phyloP scores from a whole-genome alignment of 2,113 vertebrate species.

The Electrona antarctica region DNA sequence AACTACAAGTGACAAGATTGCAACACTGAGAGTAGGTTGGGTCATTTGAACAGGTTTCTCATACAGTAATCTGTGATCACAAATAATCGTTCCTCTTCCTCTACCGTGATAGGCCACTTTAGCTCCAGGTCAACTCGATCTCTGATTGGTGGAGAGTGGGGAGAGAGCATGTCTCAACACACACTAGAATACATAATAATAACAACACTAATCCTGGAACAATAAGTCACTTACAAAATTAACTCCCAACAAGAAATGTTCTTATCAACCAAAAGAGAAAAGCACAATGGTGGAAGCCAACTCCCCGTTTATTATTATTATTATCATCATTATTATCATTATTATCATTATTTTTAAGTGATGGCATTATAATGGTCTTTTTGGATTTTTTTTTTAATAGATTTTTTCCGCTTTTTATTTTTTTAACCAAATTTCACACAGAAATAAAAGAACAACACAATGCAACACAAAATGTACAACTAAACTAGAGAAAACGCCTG shows the following conservation, averaged over 20 bases:
- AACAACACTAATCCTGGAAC: constrained; percentile 67
- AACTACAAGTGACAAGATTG: constrained; percentile 40
- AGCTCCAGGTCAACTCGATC: constrained; percentile 47
- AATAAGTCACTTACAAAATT: constrained; percentile 63
- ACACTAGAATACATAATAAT: constrained; percentile 66
- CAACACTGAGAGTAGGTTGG: constrained; percentile 33
- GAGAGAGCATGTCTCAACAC: constrained; percentile 57
- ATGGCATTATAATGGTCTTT: constrained; percentile 68
- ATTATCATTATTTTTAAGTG: constrained; percentile 47
- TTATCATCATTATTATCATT: constrained; percentile 9
- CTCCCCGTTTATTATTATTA: constrained; percentile 52
- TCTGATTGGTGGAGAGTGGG: constrained; percentile 49
- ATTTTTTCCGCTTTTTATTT: too few species aligned
- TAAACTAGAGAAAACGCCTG: constrained; percentile 40
- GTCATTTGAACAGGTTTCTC: constrained; percentile 32
- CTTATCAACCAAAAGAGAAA: constrained; percentile 65
- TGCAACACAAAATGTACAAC: constrained; percentile 51
- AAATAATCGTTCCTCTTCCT: constrained; percentile 35
- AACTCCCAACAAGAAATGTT: constrained; percentile 53
- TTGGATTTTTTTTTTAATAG: constrained; percentile 30
- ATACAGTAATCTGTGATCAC: constrained; percentile 23
- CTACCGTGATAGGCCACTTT: constrained; percentile 56
- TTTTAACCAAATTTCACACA: constrained; percentile 59
- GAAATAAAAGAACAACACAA: constrained; percentile 50
- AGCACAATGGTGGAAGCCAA: constrained; percentile 79